phyloP scores from a whole-genome alignment of 2,797 vertebrate genomes.

The Tokudaia tokunoshimensis region DNA sequence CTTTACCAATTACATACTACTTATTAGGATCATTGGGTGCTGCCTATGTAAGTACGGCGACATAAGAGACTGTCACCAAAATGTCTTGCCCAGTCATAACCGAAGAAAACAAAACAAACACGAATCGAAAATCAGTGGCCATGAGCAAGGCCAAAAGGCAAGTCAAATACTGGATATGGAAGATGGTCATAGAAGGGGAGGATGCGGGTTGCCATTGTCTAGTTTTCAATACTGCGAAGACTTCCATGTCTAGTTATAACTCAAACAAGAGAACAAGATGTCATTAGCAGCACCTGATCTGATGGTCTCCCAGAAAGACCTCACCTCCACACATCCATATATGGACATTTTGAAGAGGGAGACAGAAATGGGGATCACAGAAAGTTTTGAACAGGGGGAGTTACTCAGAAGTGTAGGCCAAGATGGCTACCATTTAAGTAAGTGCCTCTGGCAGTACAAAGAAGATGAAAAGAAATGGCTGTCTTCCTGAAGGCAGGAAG shows the following conservation, averaged over 20 bases:
- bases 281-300: background rate
- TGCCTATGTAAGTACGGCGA: slow-evolving; percentile 11
- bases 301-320: background rate
- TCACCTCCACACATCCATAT: background rate
- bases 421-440: background rate
- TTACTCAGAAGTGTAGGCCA: background rate
- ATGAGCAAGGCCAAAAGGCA: slow-evolving; percentile 23
- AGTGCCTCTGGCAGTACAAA: background rate
- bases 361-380: background rate
- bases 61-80: slow-evolving; percentile 31
- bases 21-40: background rate
- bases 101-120: slow-evolving; percentile 1
- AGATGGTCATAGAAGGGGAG: slow-evolving; percentile 24
- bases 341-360: background rate
- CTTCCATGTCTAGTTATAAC: slow-evolving; percentile 24
- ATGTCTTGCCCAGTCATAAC: slow-evolving; percentile 16
- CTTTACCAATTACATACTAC: slow-evolving; percentile 14
- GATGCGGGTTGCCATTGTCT: background rate
- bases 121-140: background rate
- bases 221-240: slow-evolving; percentile 22
- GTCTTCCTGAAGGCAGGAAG: background rate
- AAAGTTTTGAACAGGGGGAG: background rate
- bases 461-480: background rate
- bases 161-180: background rate
- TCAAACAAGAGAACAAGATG: background rate